Conservation (phyloP, 2,113 vertebrate species). For the Macrotus californicus region DNA sequence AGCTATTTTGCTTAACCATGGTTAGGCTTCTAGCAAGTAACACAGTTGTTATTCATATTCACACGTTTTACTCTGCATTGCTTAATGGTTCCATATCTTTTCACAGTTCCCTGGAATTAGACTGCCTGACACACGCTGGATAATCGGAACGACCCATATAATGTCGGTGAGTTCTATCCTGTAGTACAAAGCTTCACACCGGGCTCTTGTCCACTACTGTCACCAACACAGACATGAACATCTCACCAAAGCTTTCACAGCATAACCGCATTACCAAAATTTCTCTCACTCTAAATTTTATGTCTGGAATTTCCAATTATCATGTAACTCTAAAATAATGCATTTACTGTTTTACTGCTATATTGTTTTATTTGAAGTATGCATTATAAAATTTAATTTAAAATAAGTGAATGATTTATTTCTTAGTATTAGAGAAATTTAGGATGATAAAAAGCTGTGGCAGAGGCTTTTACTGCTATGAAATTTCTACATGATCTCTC, state of each 20-base stretch:
- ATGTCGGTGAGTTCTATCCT: not conserved
- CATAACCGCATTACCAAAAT: not conserved
- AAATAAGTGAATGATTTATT: too few relatives aligned
- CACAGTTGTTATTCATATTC: too few relatives aligned
- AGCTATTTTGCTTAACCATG: not conserved
- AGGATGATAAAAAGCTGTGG: too few relatives aligned
- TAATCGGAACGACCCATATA: not conserved
- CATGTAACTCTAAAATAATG: not conserved
- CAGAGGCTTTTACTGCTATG: too few relatives aligned
- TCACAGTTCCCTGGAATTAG: not conserved
- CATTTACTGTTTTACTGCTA: not conserved
- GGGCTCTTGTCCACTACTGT: not conserved
- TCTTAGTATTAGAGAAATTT: too few relatives aligned
- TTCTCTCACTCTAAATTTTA: not conserved
- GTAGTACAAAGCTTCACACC: not conserved
- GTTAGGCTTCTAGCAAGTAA: not conserved
- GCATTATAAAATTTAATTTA: not conserved
- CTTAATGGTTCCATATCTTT: not conserved
- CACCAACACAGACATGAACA: accelerated
- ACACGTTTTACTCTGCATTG: not conserved
- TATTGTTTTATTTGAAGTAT: not conserved
- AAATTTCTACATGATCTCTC: too few relatives aligned
- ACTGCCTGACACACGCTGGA: not conserved
- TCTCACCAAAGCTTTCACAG: not conserved
- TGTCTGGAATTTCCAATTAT: not conserved